Conservation (phyloP, 2,797 vertebrate species). For the Poeciliopsis gracilis region DNA sequence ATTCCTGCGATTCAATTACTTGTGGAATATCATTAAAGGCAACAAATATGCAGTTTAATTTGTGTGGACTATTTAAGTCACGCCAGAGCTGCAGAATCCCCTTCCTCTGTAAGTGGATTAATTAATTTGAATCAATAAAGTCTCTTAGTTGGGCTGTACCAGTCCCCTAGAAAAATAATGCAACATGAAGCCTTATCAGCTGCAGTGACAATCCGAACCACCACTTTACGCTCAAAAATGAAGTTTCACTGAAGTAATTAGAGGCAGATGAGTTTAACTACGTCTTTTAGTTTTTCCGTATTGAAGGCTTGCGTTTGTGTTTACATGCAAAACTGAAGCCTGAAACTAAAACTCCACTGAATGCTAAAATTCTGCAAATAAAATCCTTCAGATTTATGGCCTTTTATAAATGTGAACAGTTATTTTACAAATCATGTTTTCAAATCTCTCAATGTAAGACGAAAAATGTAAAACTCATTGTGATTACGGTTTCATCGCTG, state of each 20-base stretch:
- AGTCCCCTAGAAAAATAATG: slow-evolving; percentile 62
- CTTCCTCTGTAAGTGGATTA: slow-evolving; percentile 82
- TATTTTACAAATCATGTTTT: not conserved
- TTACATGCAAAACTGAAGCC: not conserved
- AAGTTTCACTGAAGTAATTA: slow-evolving; percentile 70
- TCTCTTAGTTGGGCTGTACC: slow-evolving; percentile 71
- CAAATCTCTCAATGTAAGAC: not conserved
- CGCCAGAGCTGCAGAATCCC: slow-evolving; percentile 76
- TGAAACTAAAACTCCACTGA: not conserved
- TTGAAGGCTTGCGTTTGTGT: not conserved
- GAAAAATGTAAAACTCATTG: not conserved
- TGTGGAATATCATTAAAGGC: slow-evolving; percentile 82
- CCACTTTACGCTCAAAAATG: slow-evolving; percentile 53
- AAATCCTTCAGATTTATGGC: not conserved
- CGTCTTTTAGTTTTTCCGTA: not conserved
- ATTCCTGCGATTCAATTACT: slow-evolving; percentile 84
- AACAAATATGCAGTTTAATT: slow-evolving; percentile 84
- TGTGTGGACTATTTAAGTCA: slow-evolving; percentile 81
- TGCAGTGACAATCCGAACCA: slow-evolving; percentile 64
- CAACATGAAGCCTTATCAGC: slow-evolving; percentile 73
- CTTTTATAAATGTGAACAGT: not conserved
- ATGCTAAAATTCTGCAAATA: not conserved
- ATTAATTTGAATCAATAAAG: slow-evolving; percentile 87
- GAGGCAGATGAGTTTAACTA: slow-evolving; percentile 21
- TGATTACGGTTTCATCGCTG: not conserved